These are phyloP conservation scores for Halictus ligatus DNA, from an alignment of 2,888 invertebrate species.

Conservation along the genomic window DNA sequence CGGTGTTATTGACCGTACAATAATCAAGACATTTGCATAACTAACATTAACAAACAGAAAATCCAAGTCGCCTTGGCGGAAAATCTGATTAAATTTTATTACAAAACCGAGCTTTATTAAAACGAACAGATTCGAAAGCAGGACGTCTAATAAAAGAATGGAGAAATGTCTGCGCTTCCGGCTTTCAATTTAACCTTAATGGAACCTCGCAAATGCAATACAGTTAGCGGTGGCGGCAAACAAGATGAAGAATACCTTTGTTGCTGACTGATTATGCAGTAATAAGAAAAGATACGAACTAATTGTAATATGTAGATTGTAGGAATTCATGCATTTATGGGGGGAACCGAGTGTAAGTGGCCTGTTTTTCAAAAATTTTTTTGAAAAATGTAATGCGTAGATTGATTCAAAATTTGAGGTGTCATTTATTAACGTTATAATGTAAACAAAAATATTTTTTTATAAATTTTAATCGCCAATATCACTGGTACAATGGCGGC, in stretches of 20 bases:
- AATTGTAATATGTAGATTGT: neutral
- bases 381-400: too few species aligned
- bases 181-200: conserved; percentile 29
- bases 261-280: neutral
- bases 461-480: too few species aligned
- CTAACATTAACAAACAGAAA: conserved; percentile 51
- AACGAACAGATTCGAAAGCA: conserved; percentile 17
- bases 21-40: conserved; percentile 63
- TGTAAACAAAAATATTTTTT: too few species aligned
- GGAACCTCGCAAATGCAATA: neutral
- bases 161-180: conserved; percentile 31
- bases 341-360: too few species aligned
- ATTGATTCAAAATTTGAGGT: too few species aligned
- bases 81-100: conserved; percentile 53
- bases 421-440: too few species aligned
- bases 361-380: too few species aligned
- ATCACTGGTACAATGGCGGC: too few species aligned
- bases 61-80: conserved; percentile 22
- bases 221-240: neutral
- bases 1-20: conserved; percentile 51
- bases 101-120: conserved; percentile 25
- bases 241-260: conserved; percentile 1
- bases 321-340: neutral
- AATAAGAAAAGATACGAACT: neutral
- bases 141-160: conserved; percentile 21